These are phyloP conservation scores for Micrastur ruficollis DNA, from an alignment of 2,797 vertebrate species.

Conservation along the genomic window DNA sequence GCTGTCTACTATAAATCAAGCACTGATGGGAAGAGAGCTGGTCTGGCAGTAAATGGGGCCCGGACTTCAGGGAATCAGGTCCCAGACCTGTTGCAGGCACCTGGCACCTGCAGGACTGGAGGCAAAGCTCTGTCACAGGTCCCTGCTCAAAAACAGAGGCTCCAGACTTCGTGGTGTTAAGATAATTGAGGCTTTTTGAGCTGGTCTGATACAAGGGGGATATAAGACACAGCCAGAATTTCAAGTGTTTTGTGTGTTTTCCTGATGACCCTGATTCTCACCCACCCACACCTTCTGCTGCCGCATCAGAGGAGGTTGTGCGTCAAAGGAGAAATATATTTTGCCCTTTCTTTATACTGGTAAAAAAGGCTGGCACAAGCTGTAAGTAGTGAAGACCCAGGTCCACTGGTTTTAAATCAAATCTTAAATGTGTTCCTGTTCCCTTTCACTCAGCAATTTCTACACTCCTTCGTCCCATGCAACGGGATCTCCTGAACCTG, in stretches of 20 bases:
- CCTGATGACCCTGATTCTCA: not conserved
- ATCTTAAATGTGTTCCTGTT: not conserved
- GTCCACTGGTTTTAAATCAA: not conserved
- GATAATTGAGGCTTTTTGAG: not conserved
- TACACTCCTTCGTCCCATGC: not conserved
- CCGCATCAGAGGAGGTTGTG: accelerated
- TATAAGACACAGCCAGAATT: not conserved
- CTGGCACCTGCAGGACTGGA: not conserved
- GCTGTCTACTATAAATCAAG: not conserved
- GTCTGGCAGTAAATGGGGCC: not conserved
- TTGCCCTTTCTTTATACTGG: not conserved
- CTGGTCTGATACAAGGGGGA: not conserved
- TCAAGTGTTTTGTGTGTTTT: not conserved
- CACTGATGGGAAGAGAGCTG: not conserved
- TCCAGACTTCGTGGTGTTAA: not conserved
- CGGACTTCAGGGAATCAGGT: not conserved
- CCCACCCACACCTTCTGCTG: not conserved
- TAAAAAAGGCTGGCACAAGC: not conserved
- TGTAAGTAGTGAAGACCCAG: not conserved
- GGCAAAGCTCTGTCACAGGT: not conserved
- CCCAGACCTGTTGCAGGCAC: not conserved
- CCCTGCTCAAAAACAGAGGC: not conserved
- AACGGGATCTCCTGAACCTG: not conserved
- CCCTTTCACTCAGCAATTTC: not conserved
- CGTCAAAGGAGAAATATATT: not conserved